Evolutionary conservation across 92 coral and sea anemone species (phyloP), one percentile per base, ranked within the genome.

Genomic region (Nematostella vectensis): DNA sequence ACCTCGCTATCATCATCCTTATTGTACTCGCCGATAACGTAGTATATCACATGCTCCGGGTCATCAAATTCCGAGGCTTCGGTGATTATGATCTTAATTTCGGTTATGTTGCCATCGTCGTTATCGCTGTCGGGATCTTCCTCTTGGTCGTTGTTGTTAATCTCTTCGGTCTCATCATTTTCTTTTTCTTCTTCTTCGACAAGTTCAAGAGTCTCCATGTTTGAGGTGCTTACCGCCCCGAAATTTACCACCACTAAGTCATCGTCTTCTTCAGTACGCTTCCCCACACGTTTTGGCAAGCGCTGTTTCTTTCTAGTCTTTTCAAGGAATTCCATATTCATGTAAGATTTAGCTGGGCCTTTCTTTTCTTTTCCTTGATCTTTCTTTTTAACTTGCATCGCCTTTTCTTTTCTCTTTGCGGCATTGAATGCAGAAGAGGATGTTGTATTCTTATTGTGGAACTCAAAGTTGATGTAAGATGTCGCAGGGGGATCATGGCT

Each of bases 1-100:
- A 89, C 88, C 62, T 85, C 94, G 15, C 57, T 25, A 0, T 70
- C 76, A 4, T 69, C 72, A 22, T 89, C 82, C 45, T 77, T 82
- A 15, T 20, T 22, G 71, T 89, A 89, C 36, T 70, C 64, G 1
- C 75, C 68, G 31, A 85, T 49, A n/a, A 79, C 94, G 15, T 45
- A 65, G 40, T 49, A 79, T 16, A 47, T 70, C 9, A 50, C 47
- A 15, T 23, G 39, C 24, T 56, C 47, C 20, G 47, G 44, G 1
- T 22, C 38, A 6, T 45, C 51, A 4, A 22, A 4, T 19, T 45
- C 51, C 51, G 9, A 22, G 4, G 4, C 23, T 8, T 11, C 51
- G 51, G 4, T 36, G 8, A 36, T 36, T 15, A 8, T 15, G 42
- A 33, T 15, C 15, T 33, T 6, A 28, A 57, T 23, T 17, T 56